Evolutionary conservation across 1,140 invertebrate species (phyloP).

Genomic region (Camponotus pennsylvanicus): DNA sequence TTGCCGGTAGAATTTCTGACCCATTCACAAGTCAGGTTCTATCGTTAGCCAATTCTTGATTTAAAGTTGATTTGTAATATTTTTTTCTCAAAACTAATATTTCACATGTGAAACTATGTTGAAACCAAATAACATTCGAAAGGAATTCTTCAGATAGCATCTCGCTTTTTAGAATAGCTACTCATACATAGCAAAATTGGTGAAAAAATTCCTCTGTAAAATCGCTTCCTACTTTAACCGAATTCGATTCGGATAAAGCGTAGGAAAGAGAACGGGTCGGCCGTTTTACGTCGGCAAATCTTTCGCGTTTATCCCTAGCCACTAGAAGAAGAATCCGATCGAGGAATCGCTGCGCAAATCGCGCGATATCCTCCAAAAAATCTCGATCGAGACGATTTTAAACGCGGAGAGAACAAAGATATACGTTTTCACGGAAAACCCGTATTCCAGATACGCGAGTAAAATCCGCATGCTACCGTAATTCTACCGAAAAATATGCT

Average conservation of each 20-base stretch:
- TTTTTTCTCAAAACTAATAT: conserved; percentile 26
- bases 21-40: conserved; percentile 52
- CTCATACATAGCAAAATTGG: neutral
- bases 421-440: neutral
- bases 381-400: conserved; percentile 1
- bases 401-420: conserved; percentile 22
- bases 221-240: neutral
- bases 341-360: conserved; percentile 37
- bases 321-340: neutral
- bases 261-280: neutral
- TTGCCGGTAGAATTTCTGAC: conserved; percentile 52
- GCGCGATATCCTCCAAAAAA: conserved; percentile 24
- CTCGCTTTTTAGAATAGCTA: neutral
- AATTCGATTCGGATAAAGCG: conserved; percentile 19
- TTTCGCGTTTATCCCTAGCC: conserved; percentile 6
- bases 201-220: neutral
- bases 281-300: conserved; percentile 11
- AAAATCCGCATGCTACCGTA: neutral
- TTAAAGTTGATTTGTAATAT: conserved; percentile 30
- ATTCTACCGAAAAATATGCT: conserved; percentile 28
- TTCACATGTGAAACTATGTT: neutral
- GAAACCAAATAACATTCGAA: neutral
- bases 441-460: conserved; percentile 21
- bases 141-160: neutral
- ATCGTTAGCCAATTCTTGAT: conserved; percentile 27